Evolutionary conservation across 2,113 vertebrate genomes (phyloP).

Genomic region (Petroica traversi): DNA sequence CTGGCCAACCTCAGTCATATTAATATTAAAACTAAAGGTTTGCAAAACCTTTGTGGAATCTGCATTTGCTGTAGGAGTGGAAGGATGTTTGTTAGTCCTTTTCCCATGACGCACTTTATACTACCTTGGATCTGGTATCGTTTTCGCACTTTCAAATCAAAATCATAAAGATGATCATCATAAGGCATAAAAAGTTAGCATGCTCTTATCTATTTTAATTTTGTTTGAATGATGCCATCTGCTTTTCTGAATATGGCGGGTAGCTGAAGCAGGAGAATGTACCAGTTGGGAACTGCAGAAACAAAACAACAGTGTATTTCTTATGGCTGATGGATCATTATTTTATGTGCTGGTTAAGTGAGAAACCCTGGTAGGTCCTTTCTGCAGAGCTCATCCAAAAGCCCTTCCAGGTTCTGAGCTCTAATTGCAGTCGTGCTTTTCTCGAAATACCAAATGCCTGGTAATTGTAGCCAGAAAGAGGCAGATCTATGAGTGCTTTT

Average conservation of each 20-base stretch:
- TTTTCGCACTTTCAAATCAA: neutral
- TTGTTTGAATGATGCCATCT: constrained; percentile 49
- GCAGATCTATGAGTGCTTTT: neutral
- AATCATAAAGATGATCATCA: neutral
- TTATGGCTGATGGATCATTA: neutral
- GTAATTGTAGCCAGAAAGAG: neutral
- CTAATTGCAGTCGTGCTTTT: neutral
- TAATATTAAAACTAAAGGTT: neutral
- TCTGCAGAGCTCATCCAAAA: neutral
- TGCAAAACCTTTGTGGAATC: neutral
- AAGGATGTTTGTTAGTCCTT: neutral
- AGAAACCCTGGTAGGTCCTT: neutral
- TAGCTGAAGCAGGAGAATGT: neutral
- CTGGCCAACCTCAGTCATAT: neutral
- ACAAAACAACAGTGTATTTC: neutral
- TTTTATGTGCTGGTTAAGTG: neutral
- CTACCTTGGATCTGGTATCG: neutral
- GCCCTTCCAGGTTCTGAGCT: neutral
- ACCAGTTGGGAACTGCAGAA: neutral
- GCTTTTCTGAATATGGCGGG: neutral
- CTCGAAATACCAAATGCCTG: neutral
- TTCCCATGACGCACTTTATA: neutral
- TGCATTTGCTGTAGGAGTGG: neutral
- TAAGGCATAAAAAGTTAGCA: constrained; percentile 29
- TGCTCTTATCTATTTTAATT: constrained; percentile 35